A percentile compares a stretch with the other conserved stretches of the same genome.
Evolutionary conservation across 92 coral and sea anemone species (phyloP).

Genomic region (Meandrina meandrites): DNA sequence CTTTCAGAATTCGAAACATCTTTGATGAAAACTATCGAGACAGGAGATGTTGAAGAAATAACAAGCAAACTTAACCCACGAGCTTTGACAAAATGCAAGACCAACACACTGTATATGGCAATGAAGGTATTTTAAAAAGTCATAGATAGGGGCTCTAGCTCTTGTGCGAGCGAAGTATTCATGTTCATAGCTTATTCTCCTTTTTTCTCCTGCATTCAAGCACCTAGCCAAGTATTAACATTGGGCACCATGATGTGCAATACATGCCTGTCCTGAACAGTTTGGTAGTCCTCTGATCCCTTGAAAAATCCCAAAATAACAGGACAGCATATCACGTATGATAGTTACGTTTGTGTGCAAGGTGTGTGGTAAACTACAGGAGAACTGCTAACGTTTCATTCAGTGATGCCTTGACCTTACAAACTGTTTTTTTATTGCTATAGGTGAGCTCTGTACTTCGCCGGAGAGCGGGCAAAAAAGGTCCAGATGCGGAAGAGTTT

Average conservation of each 20-base stretch:
- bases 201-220: too few relatives aligned
- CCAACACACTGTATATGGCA: neutral
- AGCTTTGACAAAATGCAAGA: neutral
- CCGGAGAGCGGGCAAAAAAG: neutral
- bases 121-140: neutral
- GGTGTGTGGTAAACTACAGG: too few relatives aligned
- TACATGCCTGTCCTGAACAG: too few relatives aligned
- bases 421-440: neutral
- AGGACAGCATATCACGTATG: too few relatives aligned
- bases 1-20: neutral
- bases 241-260: too few relatives aligned
- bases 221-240: too few relatives aligned
- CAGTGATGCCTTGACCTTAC: too few relatives aligned
- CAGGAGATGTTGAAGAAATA: neutral
- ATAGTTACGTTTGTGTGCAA: neutral
- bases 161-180: neutral
- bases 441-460: neutral
- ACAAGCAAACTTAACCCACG: neutral
- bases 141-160: neutral
- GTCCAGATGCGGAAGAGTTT: neutral
- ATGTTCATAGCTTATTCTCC: too few relatives aligned
- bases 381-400: too few relatives aligned
- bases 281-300: too few relatives aligned
- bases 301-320: too few relatives aligned
- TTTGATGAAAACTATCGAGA: neutral